Percentiles rank a stretch among this genome's conserved stretches.
Evolutionary conservation across 1,140 invertebrate genomes (phyloP).

Genomic region (Cotesia chilonis): DNA sequence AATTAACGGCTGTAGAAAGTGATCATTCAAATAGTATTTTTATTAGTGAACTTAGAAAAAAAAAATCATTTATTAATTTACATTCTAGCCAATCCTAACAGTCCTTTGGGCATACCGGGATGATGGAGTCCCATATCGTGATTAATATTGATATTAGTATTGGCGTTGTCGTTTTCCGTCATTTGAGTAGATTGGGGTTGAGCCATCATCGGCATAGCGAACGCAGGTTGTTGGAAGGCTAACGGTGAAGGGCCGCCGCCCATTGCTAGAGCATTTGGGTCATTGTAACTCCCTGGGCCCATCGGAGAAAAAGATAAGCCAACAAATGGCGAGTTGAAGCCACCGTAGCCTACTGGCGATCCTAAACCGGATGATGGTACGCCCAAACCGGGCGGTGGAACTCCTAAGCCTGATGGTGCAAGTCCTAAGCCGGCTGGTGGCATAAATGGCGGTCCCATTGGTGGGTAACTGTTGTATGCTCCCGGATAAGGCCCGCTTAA

Average conservation of each 20-base stretch:
- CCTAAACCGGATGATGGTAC: not conserved
- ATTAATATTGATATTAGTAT: slow-evolving; percentile 22
- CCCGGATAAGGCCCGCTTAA: not conserved
- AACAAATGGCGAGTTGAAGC: not conserved
- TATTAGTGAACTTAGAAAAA: too few relatives aligned
- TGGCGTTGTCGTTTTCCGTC: slow-evolving; percentile 18
- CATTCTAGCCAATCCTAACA: slow-evolving; percentile 20
- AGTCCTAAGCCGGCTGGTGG: not conserved
- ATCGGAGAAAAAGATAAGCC: not conserved
- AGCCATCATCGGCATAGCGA: not conserved
- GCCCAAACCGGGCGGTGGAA: not conserved
- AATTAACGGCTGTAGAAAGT: too few relatives aligned
- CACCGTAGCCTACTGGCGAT: too few relatives aligned
- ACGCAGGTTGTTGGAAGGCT: not conserved
- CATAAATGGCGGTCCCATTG: not conserved
- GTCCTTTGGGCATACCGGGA: not conserved
- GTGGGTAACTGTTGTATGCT: too few relatives aligned
- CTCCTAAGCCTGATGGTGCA: not conserved
- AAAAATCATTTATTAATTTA: not conserved
- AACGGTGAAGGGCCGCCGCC: not conserved
- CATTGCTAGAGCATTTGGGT: not conserved
- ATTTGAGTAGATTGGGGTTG: not conserved
- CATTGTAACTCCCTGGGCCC: not conserved
- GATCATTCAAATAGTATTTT: too few relatives aligned
- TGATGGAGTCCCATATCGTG: slow-evolving; percentile 13